Evolutionary conservation across 2,888 invertebrate species (phyloP).

Genomic region (Chromoteleia sp.): DNA sequence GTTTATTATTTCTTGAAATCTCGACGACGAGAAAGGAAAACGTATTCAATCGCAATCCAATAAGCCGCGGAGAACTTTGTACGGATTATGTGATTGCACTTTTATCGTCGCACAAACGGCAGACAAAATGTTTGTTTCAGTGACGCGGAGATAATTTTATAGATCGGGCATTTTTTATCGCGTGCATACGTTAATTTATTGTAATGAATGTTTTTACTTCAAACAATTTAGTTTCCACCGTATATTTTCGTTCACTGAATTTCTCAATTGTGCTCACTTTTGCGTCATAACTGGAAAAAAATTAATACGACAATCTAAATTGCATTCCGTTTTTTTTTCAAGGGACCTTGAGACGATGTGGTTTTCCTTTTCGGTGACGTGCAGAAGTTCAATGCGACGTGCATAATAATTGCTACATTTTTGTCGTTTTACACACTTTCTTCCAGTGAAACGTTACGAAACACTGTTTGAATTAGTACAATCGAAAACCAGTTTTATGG

Average conservation of each 20-base stretch:
- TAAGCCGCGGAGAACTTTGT: slow-evolving; percentile 25
- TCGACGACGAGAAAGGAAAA: slow-evolving; percentile 4
- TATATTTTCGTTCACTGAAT: not conserved
- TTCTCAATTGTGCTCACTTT: not conserved
- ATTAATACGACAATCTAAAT: not conserved
- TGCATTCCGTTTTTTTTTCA: not conserved
- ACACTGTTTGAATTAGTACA: slow-evolving; percentile 5
- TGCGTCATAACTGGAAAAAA: not conserved
- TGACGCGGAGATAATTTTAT: slow-evolving; percentile 10
- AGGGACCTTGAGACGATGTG: not conserved
- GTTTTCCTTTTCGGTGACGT: slow-evolving; percentile 29
- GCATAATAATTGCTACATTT: slow-evolving; percentile 22
- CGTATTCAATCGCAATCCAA: slow-evolving; percentile 21
- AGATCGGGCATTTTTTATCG: slow-evolving; percentile 13
- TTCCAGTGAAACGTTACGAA: slow-evolving; percentile 14
- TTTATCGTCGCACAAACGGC: slow-evolving; percentile 10
- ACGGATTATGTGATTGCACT: slow-evolving; percentile 15
- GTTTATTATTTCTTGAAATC: not conserved
- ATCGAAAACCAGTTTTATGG: slow-evolving; percentile 21
- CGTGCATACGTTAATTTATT: not conserved
- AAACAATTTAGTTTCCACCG: not conserved
- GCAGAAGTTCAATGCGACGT: slow-evolving; percentile 14
- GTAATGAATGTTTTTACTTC: not conserved
- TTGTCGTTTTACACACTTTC: slow-evolving; percentile 16
- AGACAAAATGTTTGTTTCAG: slow-evolving; percentile 20